A percentile compares a stretch with the other conserved stretches of the same genome.
Conservation (phyloP, 2,797 vertebrate species). For the Pyrrhura leucotis region DNA sequence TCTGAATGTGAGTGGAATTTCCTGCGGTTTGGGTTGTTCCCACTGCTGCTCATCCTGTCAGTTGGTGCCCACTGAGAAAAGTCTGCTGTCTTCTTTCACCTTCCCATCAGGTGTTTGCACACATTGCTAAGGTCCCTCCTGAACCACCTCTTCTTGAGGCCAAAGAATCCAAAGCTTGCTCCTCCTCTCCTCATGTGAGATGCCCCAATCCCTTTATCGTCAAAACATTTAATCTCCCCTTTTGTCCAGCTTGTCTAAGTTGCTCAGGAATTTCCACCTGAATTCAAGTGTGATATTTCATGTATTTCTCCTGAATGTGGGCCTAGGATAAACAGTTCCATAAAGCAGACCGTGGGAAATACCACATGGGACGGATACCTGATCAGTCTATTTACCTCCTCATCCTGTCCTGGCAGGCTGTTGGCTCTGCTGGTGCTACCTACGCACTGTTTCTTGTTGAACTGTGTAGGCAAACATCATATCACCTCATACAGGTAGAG, state of each 20-base stretch:
- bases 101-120: neutral
- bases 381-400: neutral
- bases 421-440: neutral
- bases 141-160: neutral
- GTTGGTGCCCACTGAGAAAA: neutral
- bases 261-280: neutral
- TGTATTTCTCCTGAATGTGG: neutral
- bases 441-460: neutral
- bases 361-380: neutral
- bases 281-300: neutral
- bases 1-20: neutral
- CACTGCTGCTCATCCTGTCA: neutral
- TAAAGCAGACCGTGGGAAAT: neutral
- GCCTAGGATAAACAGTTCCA: neutral
- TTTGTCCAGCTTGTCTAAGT: neutral
- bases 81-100: neutral
- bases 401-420: neutral
- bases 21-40: neutral
- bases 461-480: neutral
- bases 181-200: neutral
- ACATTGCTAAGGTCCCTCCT: neutral
- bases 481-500: neutral
- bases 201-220: neutral
- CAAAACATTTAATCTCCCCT: neutral
- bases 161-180: neutral